Base-by-base conservation (phyloP, 2,113 vertebrate genomes). In the Chamaetylas fuelleborni region DNA sequence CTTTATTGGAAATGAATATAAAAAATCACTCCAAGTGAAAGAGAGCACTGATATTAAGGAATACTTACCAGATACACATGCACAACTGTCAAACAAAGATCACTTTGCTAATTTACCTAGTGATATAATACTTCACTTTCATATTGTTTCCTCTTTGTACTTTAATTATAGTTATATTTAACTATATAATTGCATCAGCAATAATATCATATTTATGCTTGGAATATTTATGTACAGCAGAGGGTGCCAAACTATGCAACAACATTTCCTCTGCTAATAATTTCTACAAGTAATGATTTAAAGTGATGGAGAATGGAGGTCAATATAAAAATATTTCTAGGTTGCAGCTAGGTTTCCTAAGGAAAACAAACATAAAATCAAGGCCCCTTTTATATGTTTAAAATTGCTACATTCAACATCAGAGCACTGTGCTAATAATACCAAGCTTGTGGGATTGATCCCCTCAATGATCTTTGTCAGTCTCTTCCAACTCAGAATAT, bases 201-300 rank as follows among this genome's bases (percentile, higher is more conserved):
- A 67, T 53, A 62, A 70, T 70, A n/a, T 23, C 70, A 43, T 61
- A 77, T 73, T 61, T 78, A 73, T n/a, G 19, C 24, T 65, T 73
- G 69, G 15, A 78, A 76, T 80, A 82, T 79, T 82, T 82, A 79
- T 47, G 62, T 16, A 80, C 82, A 93, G 66, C 47, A 95, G 82
- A 95, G 74, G 62, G 57, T 93, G 76, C 74, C 62, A 95, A 50
- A 79, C 50, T 65, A 88, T 65, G 57, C 19, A 88, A 92, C 79
- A 85, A 33, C 19, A 64, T 45, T 92, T 85, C 24, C 26, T 60
- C 34, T 42, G 25, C 7, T 76, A 85, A 23, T 58, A 76, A 79
- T 72, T 87, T 67, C 31, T 86, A 43, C 28, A 76, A 45, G 11
- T 79, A 51, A 76, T 54, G 13, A 76, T 81, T 58, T 87, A 74